Evolutionary conservation across 2,888 invertebrate species (phyloP), one percentile per base, ranked within the genome.

Genomic region (Phalangium opilio): DNA sequence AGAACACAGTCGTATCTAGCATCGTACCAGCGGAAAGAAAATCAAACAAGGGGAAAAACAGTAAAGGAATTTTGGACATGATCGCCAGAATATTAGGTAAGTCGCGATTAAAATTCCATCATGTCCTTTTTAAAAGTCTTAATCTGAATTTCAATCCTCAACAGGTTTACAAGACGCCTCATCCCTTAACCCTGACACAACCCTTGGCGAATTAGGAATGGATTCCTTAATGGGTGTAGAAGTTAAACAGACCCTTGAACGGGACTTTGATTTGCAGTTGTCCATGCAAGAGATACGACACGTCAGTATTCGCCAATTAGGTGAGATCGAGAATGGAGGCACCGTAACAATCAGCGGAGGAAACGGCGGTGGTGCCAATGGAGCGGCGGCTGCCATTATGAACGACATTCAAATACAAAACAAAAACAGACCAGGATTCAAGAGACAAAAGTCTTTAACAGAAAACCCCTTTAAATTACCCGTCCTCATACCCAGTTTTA

Each of bases 161-260:
- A 27, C 8, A 74, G 83, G 86, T 50, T 78, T 96, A 61, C 87
- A 90, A 66, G 90, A 96, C 61, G 70, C 79, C 0, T 77, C 76
- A 57, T 80, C 81, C 52, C 75, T 93, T 27, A 77, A 84, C 52
- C 73, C 77, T 38, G 74, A 75, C 21, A 76, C 83, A 3, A 82
- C 81, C 38, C 71, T 98, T 41, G 87, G 89, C 21, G 96, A 98
- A 67, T 75, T 98, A 36, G 96, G 96, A 51, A 86, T 98, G 80
- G 96, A 98, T 66, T 95, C 95, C 2, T 71, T 98, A 57, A 96
- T 96, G 96, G 93, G 93, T 41, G 91, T 96, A 2, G 98, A 98
- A 73, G 90, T 98, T 62, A 95, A 95, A 67, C 93, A 93, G 69
- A 85, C 86, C 0, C 70, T 95, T 45, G 93, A 93, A 67, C 75